Conservation (phyloP, 2,797 vertebrate species). For the Notoglanidium macrostoma region DNA sequence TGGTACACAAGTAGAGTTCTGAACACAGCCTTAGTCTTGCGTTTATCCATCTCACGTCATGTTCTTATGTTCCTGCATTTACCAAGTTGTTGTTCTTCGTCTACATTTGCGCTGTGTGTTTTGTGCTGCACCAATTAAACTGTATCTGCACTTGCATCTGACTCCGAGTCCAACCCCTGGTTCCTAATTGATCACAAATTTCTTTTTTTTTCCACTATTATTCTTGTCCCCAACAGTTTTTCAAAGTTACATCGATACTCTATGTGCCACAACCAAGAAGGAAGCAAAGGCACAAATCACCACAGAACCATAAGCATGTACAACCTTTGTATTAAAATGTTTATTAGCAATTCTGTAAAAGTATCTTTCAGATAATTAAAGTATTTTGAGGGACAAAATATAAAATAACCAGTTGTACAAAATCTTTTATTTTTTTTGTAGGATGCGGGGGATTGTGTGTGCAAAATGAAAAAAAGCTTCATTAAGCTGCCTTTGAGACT, state of each 20-base stretch:
- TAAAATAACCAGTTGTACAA: background rate
- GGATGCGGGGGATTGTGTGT: conserved; percentile 20
- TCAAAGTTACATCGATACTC: background rate
- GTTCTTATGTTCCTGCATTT: no score
- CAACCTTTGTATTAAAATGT: background rate
- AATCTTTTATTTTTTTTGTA: background rate
- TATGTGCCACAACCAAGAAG: background rate
- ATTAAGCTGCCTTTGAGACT: conserved; percentile 43
- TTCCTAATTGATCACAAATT: background rate
- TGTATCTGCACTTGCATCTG: no score
- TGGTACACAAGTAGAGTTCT: no score
- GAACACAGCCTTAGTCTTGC: no score
- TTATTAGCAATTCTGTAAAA: conserved; percentile 18
- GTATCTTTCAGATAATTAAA: conserved; percentile 3
- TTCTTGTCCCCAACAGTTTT: background rate
- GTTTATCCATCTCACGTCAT: no score
- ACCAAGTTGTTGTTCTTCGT: no score
- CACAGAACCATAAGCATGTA: background rate
- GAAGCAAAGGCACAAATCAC: background rate
- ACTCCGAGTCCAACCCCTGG: background rate
- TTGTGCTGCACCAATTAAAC: no score
- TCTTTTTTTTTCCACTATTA: background rate
- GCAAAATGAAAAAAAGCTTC: conserved; percentile 33
- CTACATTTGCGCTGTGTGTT: no score
- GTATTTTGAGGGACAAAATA: background rate